These are phyloP conservation scores for Pachycephus smyrnensis DNA, from an alignment of 2,888 invertebrate species.

Conservation along the genomic window DNA sequence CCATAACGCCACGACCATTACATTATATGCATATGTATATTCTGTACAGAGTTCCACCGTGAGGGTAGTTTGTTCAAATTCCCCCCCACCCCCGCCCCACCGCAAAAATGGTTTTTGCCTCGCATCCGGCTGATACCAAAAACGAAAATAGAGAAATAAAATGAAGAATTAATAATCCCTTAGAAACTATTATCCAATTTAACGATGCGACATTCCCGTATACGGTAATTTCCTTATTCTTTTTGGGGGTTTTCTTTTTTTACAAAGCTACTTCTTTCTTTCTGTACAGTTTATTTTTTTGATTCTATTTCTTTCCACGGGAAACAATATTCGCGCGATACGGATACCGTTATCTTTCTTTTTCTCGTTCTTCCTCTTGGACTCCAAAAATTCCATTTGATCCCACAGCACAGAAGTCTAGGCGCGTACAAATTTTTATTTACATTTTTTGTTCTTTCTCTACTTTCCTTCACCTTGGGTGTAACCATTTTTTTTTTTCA, in stretches of 20 bases:
- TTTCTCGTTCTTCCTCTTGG: background rate
- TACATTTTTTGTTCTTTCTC: background rate
- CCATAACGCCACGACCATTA: background rate
- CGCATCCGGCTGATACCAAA: background rate
- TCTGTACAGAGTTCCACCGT: background rate
- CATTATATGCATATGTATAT: conserved; percentile 11
- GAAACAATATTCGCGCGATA: background rate
- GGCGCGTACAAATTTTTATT: background rate
- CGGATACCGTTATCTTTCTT: background rate
- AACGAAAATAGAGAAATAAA: background rate
- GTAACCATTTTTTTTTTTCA: background rate
- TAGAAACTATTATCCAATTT: background rate
- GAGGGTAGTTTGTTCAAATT: background rate
- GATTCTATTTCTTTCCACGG: background rate
- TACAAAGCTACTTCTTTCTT: background rate
- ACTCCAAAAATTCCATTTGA: background rate
- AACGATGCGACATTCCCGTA: background rate
- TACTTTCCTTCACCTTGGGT: background rate
- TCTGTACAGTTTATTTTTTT: background rate
- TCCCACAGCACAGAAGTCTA: background rate
- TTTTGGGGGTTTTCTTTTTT: no score
- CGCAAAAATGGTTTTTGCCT: background rate
- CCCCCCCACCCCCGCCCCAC: background rate
- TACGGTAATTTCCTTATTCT: background rate
- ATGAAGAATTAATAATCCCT: background rate